phyloP scores from a whole-genome alignment of 2,113 vertebrate species.

The Neopipo cinnamomea region DNA sequence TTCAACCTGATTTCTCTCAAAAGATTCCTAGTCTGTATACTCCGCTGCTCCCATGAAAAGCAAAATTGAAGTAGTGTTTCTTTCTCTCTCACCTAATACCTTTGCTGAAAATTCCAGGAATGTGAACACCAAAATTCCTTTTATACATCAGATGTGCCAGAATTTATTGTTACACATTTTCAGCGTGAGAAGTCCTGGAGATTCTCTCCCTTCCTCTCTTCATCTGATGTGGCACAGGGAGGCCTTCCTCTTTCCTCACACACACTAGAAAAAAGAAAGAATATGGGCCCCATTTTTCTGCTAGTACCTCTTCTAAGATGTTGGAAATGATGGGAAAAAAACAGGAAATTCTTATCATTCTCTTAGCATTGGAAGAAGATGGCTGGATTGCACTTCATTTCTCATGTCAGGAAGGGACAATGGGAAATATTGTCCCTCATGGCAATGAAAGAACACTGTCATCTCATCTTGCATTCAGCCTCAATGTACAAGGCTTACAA shows the following conservation, averaged over 20 bases:
- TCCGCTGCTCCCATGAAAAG: not conserved
- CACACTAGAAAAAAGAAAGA: not conserved
- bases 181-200: not conserved
- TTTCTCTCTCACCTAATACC: not conserved
- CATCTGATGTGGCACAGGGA: not conserved
- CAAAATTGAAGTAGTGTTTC: not conserved
- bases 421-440: not conserved
- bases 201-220: not conserved
- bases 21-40: not conserved
- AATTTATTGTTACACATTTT: not conserved
- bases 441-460: not conserved
- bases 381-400: not conserved
- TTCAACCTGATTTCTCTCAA: not conserved
- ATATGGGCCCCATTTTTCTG: not conserved
- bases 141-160: not conserved
- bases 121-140: not conserved
- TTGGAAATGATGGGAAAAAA: not conserved
- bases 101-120: not conserved
- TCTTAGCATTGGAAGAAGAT: not conserved
- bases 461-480: not conserved
- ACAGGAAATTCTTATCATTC: not conserved
- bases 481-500: not conserved
- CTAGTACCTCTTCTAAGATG: not conserved
- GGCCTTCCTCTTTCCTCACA: not conserved
- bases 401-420: rapidly evolving